These are phyloP conservation scores for Rotaria socialis DNA, from an alignment of 2,888 invertebrate species.

Conservation along the genomic window DNA sequence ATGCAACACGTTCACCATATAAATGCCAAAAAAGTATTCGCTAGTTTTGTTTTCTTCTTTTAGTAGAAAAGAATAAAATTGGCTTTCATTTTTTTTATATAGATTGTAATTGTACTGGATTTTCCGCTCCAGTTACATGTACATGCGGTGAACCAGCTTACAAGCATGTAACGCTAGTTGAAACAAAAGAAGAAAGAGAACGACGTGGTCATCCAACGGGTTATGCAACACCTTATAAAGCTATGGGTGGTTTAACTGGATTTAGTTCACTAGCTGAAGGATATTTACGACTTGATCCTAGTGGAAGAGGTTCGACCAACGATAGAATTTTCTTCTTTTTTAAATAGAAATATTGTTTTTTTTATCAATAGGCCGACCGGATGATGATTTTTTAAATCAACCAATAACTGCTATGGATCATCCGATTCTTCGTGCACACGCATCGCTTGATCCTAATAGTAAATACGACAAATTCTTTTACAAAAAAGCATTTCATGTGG, in stretches of 20 bases:
- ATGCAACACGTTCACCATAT: slow-evolving; percentile 53
- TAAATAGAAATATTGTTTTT: too few relatives aligned
- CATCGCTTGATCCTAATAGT: slow-evolving; percentile 40
- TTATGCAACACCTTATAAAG: slow-evolving; percentile 56
- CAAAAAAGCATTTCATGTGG: too few relatives aligned
- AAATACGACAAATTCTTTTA: background rate
- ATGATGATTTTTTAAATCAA: slow-evolving; percentile 55
- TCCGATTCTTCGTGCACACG: slow-evolving; percentile 52
- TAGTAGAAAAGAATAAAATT: too few relatives aligned
- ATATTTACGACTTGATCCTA: slow-evolving; percentile 58
- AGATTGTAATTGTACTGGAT: slow-evolving; percentile 55
- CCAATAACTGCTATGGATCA: slow-evolving; percentile 56
- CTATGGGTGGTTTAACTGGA: slow-evolving; percentile 60
- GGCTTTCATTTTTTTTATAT: slow-evolving; percentile 46
- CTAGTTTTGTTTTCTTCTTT: background rate
- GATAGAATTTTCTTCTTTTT: too few relatives aligned
- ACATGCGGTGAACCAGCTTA: slow-evolving; percentile 55
- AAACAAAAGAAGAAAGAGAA: slow-evolving; percentile 57
- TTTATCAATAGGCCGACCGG: slow-evolving; percentile 53
- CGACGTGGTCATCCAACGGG: slow-evolving; percentile 57
- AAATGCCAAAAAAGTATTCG: slow-evolving; percentile 54
- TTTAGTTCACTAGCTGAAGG: slow-evolving; percentile 59
- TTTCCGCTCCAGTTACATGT: slow-evolving; percentile 57
- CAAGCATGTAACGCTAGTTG: slow-evolving; percentile 53
- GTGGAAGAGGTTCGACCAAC: slow-evolving; percentile 54